These are phyloP conservation scores for Argentina silus DNA, from an alignment of 2,797 vertebrate species.

Conservation along the genomic window DNA sequence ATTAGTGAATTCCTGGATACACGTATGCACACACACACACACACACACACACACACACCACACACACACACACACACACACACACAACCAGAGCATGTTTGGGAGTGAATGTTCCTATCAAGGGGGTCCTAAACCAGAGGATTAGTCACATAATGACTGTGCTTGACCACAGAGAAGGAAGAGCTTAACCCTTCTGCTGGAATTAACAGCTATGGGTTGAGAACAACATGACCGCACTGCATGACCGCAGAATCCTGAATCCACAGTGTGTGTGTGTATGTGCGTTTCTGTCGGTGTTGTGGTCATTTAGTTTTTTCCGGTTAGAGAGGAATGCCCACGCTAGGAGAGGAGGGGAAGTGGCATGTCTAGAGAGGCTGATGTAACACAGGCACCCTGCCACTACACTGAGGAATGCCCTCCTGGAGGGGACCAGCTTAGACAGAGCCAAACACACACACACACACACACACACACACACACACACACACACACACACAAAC, in stretches of 20 bases:
- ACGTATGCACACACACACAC: too few relatives aligned
- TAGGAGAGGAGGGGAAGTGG: not conserved
- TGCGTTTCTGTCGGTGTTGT: not conserved
- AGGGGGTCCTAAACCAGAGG: conserved; percentile 11
- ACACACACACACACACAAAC: not conserved
- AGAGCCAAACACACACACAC: not conserved
- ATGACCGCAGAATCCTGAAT: too few relatives aligned
- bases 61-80: too few relatives aligned
- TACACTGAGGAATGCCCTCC: conserved; percentile 14
- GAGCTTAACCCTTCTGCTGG: conserved; percentile 32
- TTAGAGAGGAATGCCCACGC: not conserved
- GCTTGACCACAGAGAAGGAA: conserved; percentile 9
- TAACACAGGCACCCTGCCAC: not conserved
- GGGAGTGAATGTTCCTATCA: not conserved
- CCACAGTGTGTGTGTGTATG: not conserved
- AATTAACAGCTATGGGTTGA: conserved; percentile 9
- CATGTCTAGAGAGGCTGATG: not conserved
- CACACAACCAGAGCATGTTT: not conserved
- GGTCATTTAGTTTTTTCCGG: not conserved
- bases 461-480: not conserved
- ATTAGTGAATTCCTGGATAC: conserved; percentile 12
- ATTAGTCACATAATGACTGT: conserved; percentile 34
- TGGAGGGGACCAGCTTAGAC: conserved; percentile 11
- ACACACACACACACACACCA: too few relatives aligned
- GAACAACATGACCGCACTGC: not conserved